Conservation (phyloP, 1,140 invertebrate species). For the Ectropis grisescens region DNA sequence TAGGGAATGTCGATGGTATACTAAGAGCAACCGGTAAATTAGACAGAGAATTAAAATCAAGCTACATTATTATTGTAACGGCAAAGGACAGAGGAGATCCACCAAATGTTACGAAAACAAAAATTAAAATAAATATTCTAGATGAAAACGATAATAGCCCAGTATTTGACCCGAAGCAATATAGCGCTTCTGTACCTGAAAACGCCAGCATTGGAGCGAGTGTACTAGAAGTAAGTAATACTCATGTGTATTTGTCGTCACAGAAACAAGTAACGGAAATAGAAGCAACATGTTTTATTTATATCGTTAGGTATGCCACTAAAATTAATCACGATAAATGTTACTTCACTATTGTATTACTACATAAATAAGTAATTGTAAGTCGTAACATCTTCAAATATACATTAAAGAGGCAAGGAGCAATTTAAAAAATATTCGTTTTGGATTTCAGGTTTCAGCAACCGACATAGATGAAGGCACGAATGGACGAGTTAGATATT, state of each 20-base stretch:
- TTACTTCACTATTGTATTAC: too few species aligned
- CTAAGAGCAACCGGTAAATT: conserved; percentile 84
- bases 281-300: too few species aligned
- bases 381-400: too few species aligned
- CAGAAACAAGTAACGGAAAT: too few species aligned
- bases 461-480: conserved; percentile 91
- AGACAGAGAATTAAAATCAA: conserved; percentile 87
- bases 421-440: too few species aligned
- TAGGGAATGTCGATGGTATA: conserved; percentile 91
- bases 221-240: conserved; percentile 79
- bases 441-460: conserved; percentile 86
- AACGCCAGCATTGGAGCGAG: conserved; percentile 94
- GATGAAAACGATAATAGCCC: conserved; percentile 97
- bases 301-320: too few species aligned
- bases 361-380: too few species aligned
- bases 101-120: conserved; percentile 77
- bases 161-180: conserved; percentile 89
- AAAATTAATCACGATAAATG: conserved; percentile 1
- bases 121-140: conserved; percentile 81
- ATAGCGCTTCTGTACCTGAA: conserved; percentile 89
- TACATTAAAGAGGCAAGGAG: too few species aligned
- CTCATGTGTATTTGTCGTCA: background rate
- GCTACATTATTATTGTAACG: conserved; percentile 84
- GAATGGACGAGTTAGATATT: conserved; percentile 91
- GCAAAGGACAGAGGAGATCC: conserved; percentile 93